phyloP scores from a whole-genome alignment of 92 coral and sea anemone genomes.

The Porites divaricata region DNA sequence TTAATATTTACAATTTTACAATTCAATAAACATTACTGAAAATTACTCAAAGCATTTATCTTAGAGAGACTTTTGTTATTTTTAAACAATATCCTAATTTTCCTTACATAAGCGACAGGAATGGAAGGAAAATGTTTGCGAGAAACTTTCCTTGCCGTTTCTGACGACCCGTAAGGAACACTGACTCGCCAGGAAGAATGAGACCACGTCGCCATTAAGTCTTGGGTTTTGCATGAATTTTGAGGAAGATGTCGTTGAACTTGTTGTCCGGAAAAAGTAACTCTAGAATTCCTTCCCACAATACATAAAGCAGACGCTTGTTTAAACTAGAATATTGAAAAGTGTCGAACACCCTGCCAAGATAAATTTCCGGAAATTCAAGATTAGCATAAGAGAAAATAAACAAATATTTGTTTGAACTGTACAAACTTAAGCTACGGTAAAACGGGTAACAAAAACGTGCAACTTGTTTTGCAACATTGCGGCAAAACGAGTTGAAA shows the following conservation, averaged over 20 bases:
- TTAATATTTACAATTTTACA: neutral
- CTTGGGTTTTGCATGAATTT: slow-evolving; percentile 82
- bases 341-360: slow-evolving; percentile 86
- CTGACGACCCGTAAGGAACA: neutral
- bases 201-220: neutral
- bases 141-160: neutral
- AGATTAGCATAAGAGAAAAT: too few relatives aligned
- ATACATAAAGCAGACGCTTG: slow-evolving; percentile 86
- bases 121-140: neutral
- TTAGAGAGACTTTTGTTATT: neutral
- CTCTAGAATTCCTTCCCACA: slow-evolving; percentile 93
- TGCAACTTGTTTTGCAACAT: too few relatives aligned
- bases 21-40: neutral
- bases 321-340: slow-evolving; percentile 92
- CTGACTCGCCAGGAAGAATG: neutral
- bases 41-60: neutral
- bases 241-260: slow-evolving; percentile 89
- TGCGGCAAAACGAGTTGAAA: too few relatives aligned
- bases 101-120: too few relatives aligned
- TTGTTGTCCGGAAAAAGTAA: slow-evolving; percentile 95
- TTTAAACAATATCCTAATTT: too few relatives aligned
- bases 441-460: neutral
- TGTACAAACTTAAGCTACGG: neutral
- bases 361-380: neutral
- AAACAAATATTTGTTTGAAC: too few relatives aligned